Evolutionary conservation across 2,888 invertebrate species (phyloP).

Genomic region (Patella pellucida): DNA sequence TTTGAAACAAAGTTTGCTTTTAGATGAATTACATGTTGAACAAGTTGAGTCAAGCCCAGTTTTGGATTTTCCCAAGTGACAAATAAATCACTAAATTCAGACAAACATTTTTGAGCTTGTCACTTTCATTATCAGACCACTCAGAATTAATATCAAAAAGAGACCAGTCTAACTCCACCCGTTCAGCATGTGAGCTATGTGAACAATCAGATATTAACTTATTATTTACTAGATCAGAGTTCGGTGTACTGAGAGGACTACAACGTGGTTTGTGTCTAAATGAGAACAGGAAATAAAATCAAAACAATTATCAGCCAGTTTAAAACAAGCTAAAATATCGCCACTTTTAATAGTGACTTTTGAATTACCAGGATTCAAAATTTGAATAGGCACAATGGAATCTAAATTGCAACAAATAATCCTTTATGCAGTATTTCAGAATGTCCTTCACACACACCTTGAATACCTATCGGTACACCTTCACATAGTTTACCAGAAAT

Average conservation of each 20-base stretch:
- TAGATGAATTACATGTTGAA: neutral
- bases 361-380: constrained; percentile 1
- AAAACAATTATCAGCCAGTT: neutral
- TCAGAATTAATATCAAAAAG: neutral
- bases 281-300: neutral
- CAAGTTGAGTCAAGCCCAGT: neutral
- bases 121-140: neutral
- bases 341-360: neutral
- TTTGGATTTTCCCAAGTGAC: neutral
- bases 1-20: neutral
- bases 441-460: constrained; percentile 2
- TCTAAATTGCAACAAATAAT: constrained; percentile 4
- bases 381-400: neutral
- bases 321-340: neutral
- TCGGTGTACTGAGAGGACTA: too few relatives aligned
- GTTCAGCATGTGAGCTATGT: too few relatives aligned
- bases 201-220: too few relatives aligned
- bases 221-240: too few relatives aligned
- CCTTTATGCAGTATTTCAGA: neutral
- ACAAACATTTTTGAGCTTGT: neutral
- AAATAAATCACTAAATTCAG: constrained; percentile 1
- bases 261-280: neutral
- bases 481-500: neutral
- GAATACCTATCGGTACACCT: neutral
- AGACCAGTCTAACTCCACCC: neutral